Conservation (phyloP, 2,888 invertebrate genomes). For the Phragmatobia fuliginosa region DNA sequence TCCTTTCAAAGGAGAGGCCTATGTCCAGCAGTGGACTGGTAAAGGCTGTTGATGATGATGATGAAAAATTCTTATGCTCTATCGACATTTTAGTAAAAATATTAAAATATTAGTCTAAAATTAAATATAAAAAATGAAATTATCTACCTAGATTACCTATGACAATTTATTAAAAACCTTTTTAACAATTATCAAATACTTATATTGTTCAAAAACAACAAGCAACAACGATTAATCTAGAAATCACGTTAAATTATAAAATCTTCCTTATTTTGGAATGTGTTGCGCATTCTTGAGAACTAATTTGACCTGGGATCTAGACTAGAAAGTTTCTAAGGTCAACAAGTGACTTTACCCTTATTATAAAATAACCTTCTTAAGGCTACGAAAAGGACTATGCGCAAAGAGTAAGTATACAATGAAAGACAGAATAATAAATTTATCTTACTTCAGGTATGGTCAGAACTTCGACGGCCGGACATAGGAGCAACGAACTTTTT, state of each 20-base stretch:
- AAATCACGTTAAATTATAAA: not conserved
- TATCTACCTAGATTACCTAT: no score
- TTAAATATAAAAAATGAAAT: no score
- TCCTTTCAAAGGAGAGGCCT: no score
- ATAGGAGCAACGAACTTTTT: constrained; percentile 87
- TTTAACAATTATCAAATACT: no score
- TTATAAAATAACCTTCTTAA: no score
- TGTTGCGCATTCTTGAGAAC: not conserved
- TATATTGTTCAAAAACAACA: not conserved
- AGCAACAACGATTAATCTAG: not conserved
- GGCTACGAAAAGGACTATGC: not conserved
- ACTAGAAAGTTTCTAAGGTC: not conserved
- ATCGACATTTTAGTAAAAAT: no score
- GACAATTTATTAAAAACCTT: no score
- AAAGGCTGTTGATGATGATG: no score
- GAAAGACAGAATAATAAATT: not conserved
- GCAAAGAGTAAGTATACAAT: not conserved
- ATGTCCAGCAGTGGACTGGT: no score
- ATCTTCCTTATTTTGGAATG: not conserved
- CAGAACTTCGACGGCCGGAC: constrained; percentile 81
- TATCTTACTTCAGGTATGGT: constrained; percentile 80
- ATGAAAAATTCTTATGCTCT: not conserved
- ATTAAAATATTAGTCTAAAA: no score
- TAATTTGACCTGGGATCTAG: not conserved
- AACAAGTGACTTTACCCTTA: not conserved